Conservation (phyloP, 2,888 invertebrate genomes). For the Eupeodes latifasciatus region DNA sequence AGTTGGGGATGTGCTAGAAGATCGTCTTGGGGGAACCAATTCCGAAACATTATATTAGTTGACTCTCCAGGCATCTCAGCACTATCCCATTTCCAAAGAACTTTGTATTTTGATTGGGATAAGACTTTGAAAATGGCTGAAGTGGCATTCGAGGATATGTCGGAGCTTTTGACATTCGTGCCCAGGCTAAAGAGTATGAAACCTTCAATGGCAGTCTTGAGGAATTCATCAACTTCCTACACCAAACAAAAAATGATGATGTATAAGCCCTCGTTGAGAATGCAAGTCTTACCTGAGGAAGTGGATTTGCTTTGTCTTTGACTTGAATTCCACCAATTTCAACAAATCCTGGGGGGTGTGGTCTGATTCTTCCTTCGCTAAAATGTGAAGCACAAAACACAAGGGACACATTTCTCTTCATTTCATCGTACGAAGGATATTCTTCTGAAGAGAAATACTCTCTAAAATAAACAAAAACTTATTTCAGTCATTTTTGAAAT, state of each 20-base stretch:
- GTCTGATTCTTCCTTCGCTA: constrained; percentile 80
- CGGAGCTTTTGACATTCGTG: constrained; percentile 78
- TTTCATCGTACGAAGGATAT: constrained; percentile 79
- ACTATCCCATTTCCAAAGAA: constrained; percentile 88
- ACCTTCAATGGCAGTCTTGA: constrained; percentile 81
- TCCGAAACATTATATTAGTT: constrained; percentile 85
- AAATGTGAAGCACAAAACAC: constrained; percentile 81
- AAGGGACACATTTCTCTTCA: constrained; percentile 79
- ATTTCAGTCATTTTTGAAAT: too few species aligned
- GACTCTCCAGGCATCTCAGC: constrained; percentile 85
- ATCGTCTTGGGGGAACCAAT: constrained; percentile 89
- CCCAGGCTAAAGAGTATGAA: constrained; percentile 81
- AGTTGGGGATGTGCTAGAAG: constrained; percentile 86
- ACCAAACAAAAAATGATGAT: too few species aligned
- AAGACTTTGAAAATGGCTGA: constrained; percentile 86
- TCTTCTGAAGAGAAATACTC: constrained; percentile 76
- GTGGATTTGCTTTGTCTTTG: constrained; percentile 77
- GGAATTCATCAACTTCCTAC: constrained; percentile 78
- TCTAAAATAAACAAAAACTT: constrained; percentile 37
- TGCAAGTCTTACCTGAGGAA: constrained; percentile 74
- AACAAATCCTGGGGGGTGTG: constrained; percentile 80
- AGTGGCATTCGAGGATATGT: constrained; percentile 84
- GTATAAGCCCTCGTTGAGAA: neutral
- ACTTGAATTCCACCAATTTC: constrained; percentile 83
- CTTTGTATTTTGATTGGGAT: constrained; percentile 85